Conservation (phyloP, 2,113 vertebrate species). For the Balaeniceps rex region DNA sequence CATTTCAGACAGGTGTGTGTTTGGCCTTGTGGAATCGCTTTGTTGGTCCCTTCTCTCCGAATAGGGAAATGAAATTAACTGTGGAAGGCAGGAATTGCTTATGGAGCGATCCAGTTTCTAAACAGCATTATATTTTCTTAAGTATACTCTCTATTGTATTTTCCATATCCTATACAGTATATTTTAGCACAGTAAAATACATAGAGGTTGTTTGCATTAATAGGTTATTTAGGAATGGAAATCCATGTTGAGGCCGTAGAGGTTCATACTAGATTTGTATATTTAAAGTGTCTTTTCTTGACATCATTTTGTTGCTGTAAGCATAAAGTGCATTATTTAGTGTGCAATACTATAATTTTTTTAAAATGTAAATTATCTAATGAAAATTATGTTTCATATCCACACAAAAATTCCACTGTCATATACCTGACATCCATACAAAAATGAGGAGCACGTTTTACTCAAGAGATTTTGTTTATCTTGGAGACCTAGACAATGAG, state of each 20-base stretch:
- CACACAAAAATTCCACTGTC: neutral
- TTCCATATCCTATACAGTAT: neutral
- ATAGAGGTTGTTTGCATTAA: neutral
- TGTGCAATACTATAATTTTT: neutral
- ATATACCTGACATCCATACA: neutral
- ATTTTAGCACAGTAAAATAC: neutral
- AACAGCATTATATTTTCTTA: neutral
- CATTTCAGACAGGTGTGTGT: rapidly evolving
- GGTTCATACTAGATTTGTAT: neutral
- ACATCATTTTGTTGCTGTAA: neutral
- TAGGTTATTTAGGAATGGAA: neutral
- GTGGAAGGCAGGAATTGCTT: neutral
- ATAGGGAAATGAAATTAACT: neutral
- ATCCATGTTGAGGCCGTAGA: neutral
- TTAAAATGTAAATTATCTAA: neutral
- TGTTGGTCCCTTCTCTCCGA: neutral
- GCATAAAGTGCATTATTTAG: neutral
- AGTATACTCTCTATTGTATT: neutral
- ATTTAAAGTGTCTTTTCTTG: neutral
- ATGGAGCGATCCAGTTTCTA: neutral
- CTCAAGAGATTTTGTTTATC: neutral
- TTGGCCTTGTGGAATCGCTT: neutral
- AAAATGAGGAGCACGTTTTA: neutral
- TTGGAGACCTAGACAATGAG: neutral
- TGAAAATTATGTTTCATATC: neutral